A percentile compares a stretch with the other conserved stretches of the same genome.
These are phyloP conservation scores for Lottia scabra DNA, from an alignment of 2,888 invertebrate species.

Conservation along the genomic window DNA sequence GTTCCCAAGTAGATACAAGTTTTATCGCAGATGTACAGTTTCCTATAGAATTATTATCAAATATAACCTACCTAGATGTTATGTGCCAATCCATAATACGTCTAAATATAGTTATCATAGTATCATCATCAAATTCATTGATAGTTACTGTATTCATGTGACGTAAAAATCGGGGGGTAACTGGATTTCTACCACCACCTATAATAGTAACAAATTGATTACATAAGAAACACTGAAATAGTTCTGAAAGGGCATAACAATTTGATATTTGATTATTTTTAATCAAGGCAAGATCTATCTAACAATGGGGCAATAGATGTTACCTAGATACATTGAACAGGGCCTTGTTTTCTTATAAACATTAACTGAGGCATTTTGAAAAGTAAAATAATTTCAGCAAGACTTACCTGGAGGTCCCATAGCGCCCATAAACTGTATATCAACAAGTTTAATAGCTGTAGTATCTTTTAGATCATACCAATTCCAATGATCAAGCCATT, in stretches of 20 bases:
- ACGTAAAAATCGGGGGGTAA: slow-evolving; percentile 68
- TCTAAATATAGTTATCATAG: slow-evolving; percentile 68
- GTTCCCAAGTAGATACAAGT: too few relatives aligned
- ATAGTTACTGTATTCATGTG: slow-evolving; percentile 69
- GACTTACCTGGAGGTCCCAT: slow-evolving; percentile 69
- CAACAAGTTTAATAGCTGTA: slow-evolving; percentile 66
- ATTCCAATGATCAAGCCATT: slow-evolving; percentile 69
- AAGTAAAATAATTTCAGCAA: too few relatives aligned
- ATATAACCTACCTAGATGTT: slow-evolving; percentile 76
- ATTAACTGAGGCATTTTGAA: too few relatives aligned
- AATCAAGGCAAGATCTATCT: too few relatives aligned
- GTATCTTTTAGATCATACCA: slow-evolving; percentile 70
- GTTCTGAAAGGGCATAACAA: too few relatives aligned
- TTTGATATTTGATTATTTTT: too few relatives aligned
- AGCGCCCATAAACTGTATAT: slow-evolving; percentile 68
- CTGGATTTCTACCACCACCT: slow-evolving; percentile 69
- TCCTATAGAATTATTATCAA: too few relatives aligned
- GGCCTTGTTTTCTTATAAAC: too few relatives aligned
- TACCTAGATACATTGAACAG: too few relatives aligned
- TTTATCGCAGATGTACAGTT: too few relatives aligned
- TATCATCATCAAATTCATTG: slow-evolving; percentile 69
- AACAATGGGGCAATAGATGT: too few relatives aligned
- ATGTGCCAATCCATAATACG: slow-evolving; percentile 70
- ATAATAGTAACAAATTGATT: slow-evolving; percentile 65
- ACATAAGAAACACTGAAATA: too few relatives aligned